Percentiles rank a stretch among this genome's conserved stretches.
These are phyloP conservation scores for Glaucidium brasilianum DNA, from an alignment of 2,113 vertebrate genomes.

Conservation along the genomic window DNA sequence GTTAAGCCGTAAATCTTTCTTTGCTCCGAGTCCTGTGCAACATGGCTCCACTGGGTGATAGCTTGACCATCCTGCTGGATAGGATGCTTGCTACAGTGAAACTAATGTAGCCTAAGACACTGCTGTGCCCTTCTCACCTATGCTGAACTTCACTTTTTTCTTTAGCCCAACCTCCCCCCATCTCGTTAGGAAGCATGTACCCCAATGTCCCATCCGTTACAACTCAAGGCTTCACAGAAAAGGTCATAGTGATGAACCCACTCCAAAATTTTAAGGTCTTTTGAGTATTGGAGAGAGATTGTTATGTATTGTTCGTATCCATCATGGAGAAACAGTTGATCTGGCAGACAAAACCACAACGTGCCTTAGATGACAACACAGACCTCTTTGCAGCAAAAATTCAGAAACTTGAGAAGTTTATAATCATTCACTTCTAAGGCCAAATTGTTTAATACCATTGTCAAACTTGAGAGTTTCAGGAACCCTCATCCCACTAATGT, in stretches of 20 bases:
- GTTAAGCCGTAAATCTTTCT: background rate
- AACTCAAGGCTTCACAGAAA: background rate
- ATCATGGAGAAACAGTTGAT: background rate
- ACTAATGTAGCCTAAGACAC: background rate
- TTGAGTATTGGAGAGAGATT: background rate
- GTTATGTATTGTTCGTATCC: background rate
- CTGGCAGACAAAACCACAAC: background rate
- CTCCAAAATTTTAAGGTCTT: background rate
- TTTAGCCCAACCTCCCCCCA: background rate
- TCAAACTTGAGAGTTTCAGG: background rate
- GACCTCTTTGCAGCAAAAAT: background rate
- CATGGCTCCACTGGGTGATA: background rate
- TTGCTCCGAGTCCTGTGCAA: background rate
- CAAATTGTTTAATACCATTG: background rate
- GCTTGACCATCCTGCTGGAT: background rate
- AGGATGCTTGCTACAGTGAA: background rate
- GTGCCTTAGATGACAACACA: background rate
- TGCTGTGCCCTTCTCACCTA: background rate
- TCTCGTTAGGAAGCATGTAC: background rate
- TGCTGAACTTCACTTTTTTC: background rate
- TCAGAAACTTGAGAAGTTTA: background rate
- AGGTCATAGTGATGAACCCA: rapidly evolving
- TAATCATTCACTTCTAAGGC: background rate
- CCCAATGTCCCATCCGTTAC: background rate
- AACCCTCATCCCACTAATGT: background rate